A percentile compares a stretch with the other conserved stretches of the same genome.
Conservation (phyloP, 2,113 vertebrate species). For the Amphiprion percula region DNA sequence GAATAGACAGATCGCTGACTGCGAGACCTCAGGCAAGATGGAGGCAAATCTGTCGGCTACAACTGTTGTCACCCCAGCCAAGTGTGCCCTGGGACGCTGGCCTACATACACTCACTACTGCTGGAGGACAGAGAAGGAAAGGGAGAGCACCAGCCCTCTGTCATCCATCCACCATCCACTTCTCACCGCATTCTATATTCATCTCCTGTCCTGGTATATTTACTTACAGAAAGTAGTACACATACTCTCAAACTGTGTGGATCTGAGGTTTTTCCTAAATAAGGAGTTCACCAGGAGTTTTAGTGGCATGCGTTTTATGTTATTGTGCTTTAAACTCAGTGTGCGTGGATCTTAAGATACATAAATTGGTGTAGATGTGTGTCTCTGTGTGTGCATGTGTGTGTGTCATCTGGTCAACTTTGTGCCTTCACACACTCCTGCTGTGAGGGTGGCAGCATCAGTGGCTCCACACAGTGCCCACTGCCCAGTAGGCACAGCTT, state of each 20-base stretch:
- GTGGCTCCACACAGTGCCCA: slow-evolving; percentile 59
- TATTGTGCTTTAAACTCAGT: not conserved
- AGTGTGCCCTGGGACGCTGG: slow-evolving; percentile 86
- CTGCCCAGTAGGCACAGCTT: slow-evolving; percentile 77
- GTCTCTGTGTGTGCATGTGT: slow-evolving; percentile 1
- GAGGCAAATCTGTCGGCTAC: slow-evolving; percentile 88
- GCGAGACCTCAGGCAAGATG: slow-evolving; percentile 84
- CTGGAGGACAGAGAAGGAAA: slow-evolving; percentile 65
- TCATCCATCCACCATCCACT: slow-evolving; percentile 41
- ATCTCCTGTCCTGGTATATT: slow-evolving; percentile 3
- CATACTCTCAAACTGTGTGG: not conserved
- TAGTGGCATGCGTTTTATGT: not conserved
- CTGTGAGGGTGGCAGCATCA: slow-evolving; percentile 70
- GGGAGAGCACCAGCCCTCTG: slow-evolving; percentile 60
- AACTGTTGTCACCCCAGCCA: slow-evolving; percentile 86
- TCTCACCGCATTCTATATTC: slow-evolving; percentile 49
- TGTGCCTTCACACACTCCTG: slow-evolving; percentile 66
- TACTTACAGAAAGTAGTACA: not conserved
- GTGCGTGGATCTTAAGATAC: slow-evolving; percentile 6
- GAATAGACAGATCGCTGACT: slow-evolving; percentile 80
- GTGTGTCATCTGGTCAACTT: slow-evolving; percentile 66
- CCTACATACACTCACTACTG: slow-evolving; percentile 85
- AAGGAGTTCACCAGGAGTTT: not conserved
- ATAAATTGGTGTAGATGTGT: slow-evolving; percentile 19
- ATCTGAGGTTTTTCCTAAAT: not conserved